Percentiles rank a stretch among this genome's conserved stretches.
phyloP scores from a whole-genome alignment of 2,888 invertebrate species.

The Dolichopus griseipennis region DNA sequence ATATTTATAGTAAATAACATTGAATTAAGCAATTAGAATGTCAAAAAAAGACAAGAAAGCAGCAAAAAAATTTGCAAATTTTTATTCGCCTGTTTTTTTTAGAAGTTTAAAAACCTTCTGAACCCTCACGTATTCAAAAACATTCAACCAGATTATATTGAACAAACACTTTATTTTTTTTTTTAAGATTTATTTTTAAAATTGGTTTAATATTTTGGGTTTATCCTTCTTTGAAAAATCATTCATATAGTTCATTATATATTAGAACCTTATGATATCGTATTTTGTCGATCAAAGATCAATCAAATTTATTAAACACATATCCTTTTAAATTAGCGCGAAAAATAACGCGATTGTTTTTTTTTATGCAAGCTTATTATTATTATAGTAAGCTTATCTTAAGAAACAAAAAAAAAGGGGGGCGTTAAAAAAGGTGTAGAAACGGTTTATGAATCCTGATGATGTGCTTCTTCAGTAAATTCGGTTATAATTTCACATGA shows the following conservation, averaged over 20 bases:
- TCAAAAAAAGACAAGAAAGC: neutral
- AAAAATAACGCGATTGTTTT: neutral
- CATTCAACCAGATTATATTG: too few species aligned
- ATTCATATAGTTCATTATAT: neutral
- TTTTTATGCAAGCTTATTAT: neutral
- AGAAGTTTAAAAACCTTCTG: too few species aligned
- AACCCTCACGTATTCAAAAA: too few species aligned
- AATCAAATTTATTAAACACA: neutral
- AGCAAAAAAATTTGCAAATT: too few species aligned
- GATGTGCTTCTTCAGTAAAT: neutral
- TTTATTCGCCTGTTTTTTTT: too few species aligned
- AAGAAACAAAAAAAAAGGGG: neutral
- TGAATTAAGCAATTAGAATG: conserved; percentile 1
- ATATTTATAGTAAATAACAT: neutral
- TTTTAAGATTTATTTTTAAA: too few species aligned
- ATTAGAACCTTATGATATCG: neutral
- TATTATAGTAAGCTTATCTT: too few species aligned
- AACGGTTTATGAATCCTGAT: neutral
- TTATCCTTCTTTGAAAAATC: neutral
- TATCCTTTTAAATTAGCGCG: conserved; percentile 1
- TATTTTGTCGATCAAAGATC: neutral
- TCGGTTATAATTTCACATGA: neutral
- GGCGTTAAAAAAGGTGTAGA: conserved; percentile 6
- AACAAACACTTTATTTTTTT: too few species aligned
- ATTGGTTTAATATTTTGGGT: too few species aligned